Evolutionary conservation across 2,113 vertebrate species (phyloP), one percentile per base, ranked within the genome.

Genomic region (Peucedramus taeniatus): DNA sequence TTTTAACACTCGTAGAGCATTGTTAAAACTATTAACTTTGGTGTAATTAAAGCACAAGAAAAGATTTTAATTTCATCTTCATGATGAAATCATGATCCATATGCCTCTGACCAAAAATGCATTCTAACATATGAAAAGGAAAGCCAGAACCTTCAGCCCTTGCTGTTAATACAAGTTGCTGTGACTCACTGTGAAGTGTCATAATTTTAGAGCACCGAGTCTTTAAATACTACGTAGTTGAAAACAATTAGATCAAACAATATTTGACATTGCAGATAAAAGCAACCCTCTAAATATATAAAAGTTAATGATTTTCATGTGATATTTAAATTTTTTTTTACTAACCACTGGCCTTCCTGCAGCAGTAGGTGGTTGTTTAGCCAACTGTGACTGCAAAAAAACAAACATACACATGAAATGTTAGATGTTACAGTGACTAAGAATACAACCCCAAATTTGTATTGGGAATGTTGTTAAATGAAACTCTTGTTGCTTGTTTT

Each of bases 301-400:
- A 8, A 76, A 80, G 24, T 23, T 12, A 74, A 20, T 56, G 1
- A 44, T 68, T 70, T 87, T 87, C 33, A 75, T 49, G 21, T 53
- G 49, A 88, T 64, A 90, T 65, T 90, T 89, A 33, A 82, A 51
- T 9, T 64, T 72, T 93, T 74, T 80, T 78, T 89, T 97, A 98
- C 98, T 99, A 96, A 99, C 99, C 98, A 99, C 99, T 96, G 99
- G 99, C 90, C 99, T 98, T 96, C 99, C 99, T 92, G 99, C 98
- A 94, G 98, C 97, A 93, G 98, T 98, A 90, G 99, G 98, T 78
- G 99, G 99, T 93, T 99, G 99, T 97, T 99, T 99, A 45, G 99
- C 98, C 93, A 99, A 96, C 94, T 99, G 98, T 56, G 99, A 98
- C 99, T 99, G 97, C 82, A 98, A 98, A 96, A 96, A 75, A 85